phyloP scores from a whole-genome alignment of 2,113 vertebrate genomes.

The Noctilio leporinus region DNA sequence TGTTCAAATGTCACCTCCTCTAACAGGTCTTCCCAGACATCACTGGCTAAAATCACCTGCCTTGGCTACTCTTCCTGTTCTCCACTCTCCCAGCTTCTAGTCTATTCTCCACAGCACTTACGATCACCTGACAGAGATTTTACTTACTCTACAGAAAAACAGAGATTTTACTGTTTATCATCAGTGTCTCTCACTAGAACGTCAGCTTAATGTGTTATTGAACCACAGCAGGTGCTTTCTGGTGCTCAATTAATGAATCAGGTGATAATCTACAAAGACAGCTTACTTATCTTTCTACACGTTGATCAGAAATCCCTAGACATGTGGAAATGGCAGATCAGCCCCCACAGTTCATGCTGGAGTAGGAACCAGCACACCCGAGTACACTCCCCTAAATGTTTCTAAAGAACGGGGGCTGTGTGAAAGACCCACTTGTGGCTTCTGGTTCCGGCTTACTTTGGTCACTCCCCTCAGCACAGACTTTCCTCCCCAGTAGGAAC shows the following conservation, averaged over 20 bases:
- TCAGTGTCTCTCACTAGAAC: neutral
- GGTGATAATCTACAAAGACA: neutral
- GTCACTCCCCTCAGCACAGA: neutral
- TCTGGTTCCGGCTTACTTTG: neutral
- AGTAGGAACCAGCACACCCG: neutral
- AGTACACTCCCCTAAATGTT: neutral
- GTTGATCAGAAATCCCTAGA: neutral
- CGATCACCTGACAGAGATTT: neutral
- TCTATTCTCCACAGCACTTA: neutral
- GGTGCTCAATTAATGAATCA: neutral
- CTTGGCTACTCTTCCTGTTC: neutral
- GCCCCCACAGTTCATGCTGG: neutral
- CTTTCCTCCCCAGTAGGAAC: neutral
- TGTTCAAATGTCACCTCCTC: neutral
- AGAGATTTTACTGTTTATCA: neutral
- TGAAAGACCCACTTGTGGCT: accelerated
- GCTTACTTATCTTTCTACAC: neutral
- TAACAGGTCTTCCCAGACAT: neutral
- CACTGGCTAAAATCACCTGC: neutral
- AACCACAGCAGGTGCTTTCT: accelerated
- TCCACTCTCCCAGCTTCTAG: neutral
- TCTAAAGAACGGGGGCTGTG: neutral
- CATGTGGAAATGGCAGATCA: neutral
- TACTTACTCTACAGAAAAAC: neutral
- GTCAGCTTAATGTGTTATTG: neutral